Percentiles rank a stretch among this genome's conserved stretches.
These are phyloP conservation scores for Apeltes quadracus DNA, from an alignment of 2,113 vertebrate species.

Conservation along the genomic window DNA sequence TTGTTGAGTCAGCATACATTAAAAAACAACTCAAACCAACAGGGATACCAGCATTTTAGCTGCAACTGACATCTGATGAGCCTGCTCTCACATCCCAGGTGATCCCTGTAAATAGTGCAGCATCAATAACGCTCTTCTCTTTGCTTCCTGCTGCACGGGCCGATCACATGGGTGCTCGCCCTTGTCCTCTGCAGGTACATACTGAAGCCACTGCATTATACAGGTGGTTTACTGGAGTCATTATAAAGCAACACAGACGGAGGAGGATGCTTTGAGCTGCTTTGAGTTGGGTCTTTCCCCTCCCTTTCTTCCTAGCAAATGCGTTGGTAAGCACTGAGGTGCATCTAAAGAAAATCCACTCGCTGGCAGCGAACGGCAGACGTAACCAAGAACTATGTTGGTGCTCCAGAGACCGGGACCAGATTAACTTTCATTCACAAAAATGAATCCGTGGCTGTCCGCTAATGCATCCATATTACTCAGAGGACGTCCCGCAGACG, in stretches of 20 bases:
- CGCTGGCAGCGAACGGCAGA: neutral
- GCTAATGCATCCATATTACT: conserved; percentile 26
- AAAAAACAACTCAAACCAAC: neutral
- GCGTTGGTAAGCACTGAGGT: neutral
- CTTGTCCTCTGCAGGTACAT: conserved; percentile 13
- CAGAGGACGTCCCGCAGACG: conserved; percentile 4
- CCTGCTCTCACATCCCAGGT: conserved; percentile 22
- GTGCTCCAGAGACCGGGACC: conserved; percentile 1
- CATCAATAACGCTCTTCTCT: neutral
- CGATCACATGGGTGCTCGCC: conserved; percentile 18
- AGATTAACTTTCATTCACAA: conserved; percentile 10
- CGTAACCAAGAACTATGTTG: neutral
- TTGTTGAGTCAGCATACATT: neutral
- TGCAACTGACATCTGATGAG: neutral
- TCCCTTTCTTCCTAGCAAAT: neutral
- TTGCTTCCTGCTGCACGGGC: neutral
- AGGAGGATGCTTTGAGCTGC: neutral
- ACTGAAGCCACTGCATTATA: conserved; percentile 29
- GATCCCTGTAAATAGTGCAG: conserved; percentile 32
- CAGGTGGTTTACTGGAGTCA: conserved; percentile 28
- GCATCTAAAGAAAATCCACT: neutral
- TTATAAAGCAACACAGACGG: neutral
- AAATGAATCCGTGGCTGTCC: conserved; percentile 22
- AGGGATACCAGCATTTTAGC: neutral
- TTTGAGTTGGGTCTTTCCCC: neutral